Percentiles rank a stretch among this genome's conserved stretches.
phyloP scores from a whole-genome alignment of 2,888 invertebrate genomes.

The Hydrotaea diabolus region DNA sequence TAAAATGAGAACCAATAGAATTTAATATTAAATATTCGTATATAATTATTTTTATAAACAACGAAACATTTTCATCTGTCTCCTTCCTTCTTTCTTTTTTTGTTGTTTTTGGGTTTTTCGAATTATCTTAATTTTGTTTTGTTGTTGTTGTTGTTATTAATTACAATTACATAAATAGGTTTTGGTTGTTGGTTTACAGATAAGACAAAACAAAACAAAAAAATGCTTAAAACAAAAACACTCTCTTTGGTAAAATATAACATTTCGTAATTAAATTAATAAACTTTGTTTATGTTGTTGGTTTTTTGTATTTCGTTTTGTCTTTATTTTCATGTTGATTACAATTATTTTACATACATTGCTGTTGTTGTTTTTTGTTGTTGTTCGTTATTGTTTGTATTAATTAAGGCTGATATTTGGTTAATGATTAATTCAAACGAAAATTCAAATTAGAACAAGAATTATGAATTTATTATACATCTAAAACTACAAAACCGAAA shows the following conservation, averaged over 20 bases:
- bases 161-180: conserved; percentile 29
- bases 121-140: conserved; percentile 15
- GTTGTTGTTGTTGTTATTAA: conserved; percentile 16
- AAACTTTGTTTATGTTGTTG: neutral
- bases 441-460: conserved; percentile 19
- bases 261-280: conserved; percentile 25
- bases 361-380: neutral
- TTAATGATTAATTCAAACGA: conserved; percentile 35
- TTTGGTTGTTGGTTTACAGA: conserved; percentile 13
- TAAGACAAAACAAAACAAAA: neutral
- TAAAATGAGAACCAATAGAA: conserved; percentile 15
- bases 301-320: neutral
- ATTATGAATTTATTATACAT: conserved; percentile 13
- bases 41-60: conserved; percentile 32
- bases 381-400: neutral
- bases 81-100: neutral
- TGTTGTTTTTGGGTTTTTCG: neutral
- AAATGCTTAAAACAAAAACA: neutral
- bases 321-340: conserved; percentile 15
- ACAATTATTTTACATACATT: conserved; percentile 21
- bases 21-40: neutral
- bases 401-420: conserved; percentile 36
- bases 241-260: conserved; percentile 24
- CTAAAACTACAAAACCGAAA: neutral
- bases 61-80: neutral